These are phyloP conservation scores for Tenthredo livida DNA, from an alignment of 2,888 invertebrate genomes.

Conservation along the genomic window DNA sequence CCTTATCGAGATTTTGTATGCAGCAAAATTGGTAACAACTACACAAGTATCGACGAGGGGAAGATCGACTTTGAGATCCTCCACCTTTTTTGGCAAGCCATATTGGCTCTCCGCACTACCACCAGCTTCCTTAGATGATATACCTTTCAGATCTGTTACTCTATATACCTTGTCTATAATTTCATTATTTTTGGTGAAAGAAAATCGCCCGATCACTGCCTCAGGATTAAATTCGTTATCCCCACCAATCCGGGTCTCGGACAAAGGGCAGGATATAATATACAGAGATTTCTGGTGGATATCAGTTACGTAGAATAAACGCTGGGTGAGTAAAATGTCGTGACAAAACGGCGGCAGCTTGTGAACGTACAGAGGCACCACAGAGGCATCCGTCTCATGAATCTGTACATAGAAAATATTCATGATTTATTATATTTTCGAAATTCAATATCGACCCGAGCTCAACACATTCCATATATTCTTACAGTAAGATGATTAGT, in stretches of 20 bases:
- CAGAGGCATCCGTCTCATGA: slow-evolving; percentile 84
- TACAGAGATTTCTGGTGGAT: slow-evolving; percentile 78
- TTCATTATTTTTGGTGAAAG: slow-evolving; percentile 79
- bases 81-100: slow-evolving; percentile 77
- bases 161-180: slow-evolving; percentile 80
- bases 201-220: slow-evolving; percentile 81
- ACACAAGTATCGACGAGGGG: slow-evolving; percentile 81
- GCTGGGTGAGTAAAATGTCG: slow-evolving; percentile 84
- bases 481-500: slow-evolving; percentile 81
- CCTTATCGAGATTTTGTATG: slow-evolving; percentile 82
- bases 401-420: slow-evolving; percentile 78
- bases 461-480: neutral
- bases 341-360: slow-evolving; percentile 84
- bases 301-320: slow-evolving; percentile 84
- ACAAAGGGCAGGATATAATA: slow-evolving; percentile 81
- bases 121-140: slow-evolving; percentile 60
- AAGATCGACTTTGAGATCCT: slow-evolving; percentile 78
- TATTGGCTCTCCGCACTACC: slow-evolving; percentile 72
- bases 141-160: slow-evolving; percentile 76
- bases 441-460: neutral
- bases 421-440: slow-evolving; percentile 24
- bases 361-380: slow-evolving; percentile 85
- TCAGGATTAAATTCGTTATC: slow-evolving; percentile 81
- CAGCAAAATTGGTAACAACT: slow-evolving; percentile 81
- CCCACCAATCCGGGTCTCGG: slow-evolving; percentile 80